Evolutionary conservation across 2,797 vertebrate species (phyloP).

Genomic region (Typhlichthys eigenmanni): DNA sequence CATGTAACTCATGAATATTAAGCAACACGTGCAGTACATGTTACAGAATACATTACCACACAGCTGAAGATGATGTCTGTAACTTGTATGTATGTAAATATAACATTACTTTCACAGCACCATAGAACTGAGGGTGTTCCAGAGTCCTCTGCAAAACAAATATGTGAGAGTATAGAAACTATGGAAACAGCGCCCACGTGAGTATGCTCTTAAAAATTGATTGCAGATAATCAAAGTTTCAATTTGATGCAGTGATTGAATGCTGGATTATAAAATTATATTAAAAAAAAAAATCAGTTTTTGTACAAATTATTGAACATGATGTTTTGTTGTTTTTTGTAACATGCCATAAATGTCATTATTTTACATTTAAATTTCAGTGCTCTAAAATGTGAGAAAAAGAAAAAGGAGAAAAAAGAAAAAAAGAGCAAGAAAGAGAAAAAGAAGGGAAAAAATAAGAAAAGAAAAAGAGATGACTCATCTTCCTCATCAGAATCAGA

Average conservation of each 20-base stretch:
- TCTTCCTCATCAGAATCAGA: slow-evolving; percentile 63
- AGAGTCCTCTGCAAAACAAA: slow-evolving; percentile 44
- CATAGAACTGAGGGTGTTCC: slow-evolving; percentile 63
- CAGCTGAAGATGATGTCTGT: background rate
- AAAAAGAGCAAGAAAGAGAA: slow-evolving; percentile 87
- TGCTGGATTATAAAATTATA: no score
- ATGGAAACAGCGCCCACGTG: slow-evolving; percentile 57
- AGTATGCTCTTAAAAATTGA: background rate
- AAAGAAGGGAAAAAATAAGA: slow-evolving; percentile 81
- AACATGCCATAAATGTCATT: no score
- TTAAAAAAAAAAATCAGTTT: no score
- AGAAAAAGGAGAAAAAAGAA: slow-evolving; percentile 86
- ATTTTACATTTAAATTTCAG: background rate
- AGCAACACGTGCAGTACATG: background rate
- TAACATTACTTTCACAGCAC: slow-evolving; percentile 65
- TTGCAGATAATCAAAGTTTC: background rate
- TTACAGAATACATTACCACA: background rate
- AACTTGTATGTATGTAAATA: slow-evolving; percentile 7
- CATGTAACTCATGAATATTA: background rate
- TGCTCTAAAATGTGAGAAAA: slow-evolving; percentile 71
- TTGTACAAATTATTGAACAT: no score
- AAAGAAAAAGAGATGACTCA: slow-evolving; percentile 63
- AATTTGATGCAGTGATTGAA: no score
- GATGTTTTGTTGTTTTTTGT: no score
- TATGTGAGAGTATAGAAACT: slow-evolving; percentile 40